A percentile compares a stretch with the other conserved stretches of the same genome.
These are phyloP conservation scores for Acanthosepion esculentum DNA, from an alignment of 2,888 invertebrate genomes.

Conservation along the genomic window DNA sequence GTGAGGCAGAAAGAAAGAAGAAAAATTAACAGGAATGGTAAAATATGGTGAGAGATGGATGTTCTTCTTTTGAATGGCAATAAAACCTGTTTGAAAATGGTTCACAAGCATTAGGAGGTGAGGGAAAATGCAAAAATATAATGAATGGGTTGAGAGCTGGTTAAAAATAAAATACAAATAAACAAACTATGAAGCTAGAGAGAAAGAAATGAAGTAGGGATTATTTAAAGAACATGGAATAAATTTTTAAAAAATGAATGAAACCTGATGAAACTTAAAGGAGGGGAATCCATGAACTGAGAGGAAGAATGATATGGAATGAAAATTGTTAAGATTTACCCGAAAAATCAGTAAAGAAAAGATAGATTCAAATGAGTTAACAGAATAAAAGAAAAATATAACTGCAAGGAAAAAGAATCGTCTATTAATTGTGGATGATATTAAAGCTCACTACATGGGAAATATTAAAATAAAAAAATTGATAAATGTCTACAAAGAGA, in stretches of 20 bases:
- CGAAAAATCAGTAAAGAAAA: neutral
- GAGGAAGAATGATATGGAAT: neutral
- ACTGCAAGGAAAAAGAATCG: neutral
- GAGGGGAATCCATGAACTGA: neutral
- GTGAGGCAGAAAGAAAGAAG: neutral
- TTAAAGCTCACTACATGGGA: neutral
- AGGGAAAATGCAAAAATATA: neutral
- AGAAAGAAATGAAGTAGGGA: neutral
- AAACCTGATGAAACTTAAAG: too few species aligned
- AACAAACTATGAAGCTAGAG: neutral
- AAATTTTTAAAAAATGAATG: neutral
- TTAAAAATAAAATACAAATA: neutral
- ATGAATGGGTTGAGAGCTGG: neutral
- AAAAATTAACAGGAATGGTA: neutral
- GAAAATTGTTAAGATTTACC: neutral
- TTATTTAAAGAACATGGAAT: neutral
- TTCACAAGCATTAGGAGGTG: neutral
- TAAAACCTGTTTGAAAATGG: neutral
- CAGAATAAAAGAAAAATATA: neutral
- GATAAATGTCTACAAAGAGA: neutral
- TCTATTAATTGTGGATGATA: neutral
- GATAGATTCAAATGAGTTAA: neutral
- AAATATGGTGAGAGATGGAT: neutral
- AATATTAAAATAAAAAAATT: neutral
- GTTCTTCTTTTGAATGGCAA: neutral